phyloP scores from a whole-genome alignment of 2,797 vertebrate species.

The Pseudochromis fuscus region DNA sequence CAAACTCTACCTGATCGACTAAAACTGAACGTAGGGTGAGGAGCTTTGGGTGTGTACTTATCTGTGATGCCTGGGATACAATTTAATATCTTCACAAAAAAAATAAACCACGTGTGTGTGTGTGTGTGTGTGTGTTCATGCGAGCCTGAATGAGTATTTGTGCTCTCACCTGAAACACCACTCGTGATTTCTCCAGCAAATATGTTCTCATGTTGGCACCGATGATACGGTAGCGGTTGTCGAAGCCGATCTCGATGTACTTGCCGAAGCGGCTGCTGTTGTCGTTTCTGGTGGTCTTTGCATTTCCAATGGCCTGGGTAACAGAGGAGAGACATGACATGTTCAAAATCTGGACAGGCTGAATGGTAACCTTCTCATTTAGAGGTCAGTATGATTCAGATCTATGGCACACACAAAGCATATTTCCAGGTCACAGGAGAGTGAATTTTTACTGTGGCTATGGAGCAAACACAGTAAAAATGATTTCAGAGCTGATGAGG shows the following conservation, averaged over 20 bases:
- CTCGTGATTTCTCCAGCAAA: constrained; percentile 96
- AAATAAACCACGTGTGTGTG: not conserved
- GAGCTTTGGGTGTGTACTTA: not conserved
- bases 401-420: no score
- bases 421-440: no score
- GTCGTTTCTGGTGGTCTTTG: constrained; percentile 98
- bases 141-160: not conserved
- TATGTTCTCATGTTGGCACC: constrained; percentile 99
- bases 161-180: constrained; percentile 94
- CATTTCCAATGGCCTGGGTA: constrained; percentile 95
- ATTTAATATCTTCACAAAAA: not conserved
- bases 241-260: constrained; percentile 98
- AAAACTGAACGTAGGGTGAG: not conserved
- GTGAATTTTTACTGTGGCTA: not conserved
- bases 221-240: constrained; percentile 92
- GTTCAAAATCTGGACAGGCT: not conserved
- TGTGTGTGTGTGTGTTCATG: not conserved
- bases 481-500: not conserved
- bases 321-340: not conserved
- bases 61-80: not conserved
- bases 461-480: not conserved
- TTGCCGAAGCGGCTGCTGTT: constrained; percentile 99
- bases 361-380: no score
- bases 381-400: no score
- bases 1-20: not conserved